phyloP scores from a whole-genome alignment of 2,113 vertebrate genomes.

The Pteropus alecto region DNA sequence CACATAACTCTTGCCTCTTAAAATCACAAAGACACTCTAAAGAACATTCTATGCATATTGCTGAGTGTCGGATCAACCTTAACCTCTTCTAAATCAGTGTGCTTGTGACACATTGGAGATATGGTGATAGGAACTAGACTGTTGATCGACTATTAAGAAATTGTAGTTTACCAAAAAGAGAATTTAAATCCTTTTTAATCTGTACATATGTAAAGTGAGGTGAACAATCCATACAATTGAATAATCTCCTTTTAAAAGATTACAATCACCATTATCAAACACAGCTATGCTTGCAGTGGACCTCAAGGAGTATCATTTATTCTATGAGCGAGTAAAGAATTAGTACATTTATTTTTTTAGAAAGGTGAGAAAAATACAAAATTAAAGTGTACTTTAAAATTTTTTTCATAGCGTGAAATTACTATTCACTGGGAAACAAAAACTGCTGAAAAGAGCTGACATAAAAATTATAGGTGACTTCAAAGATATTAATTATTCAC shows the following conservation, averaged over 20 bases:
- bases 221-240: background rate
- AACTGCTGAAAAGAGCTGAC: slow-evolving; percentile 53
- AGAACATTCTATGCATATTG: background rate
- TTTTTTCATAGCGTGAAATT: slow-evolving; percentile 34
- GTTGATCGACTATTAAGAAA: slow-evolving; percentile 26
- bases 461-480: slow-evolving; percentile 71
- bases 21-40: background rate
- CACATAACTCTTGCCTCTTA: background rate
- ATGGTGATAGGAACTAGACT: background rate
- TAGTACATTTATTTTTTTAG: slow-evolving; percentile 47
- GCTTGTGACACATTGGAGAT: background rate
- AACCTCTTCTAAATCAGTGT: background rate
- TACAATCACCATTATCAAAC: slow-evolving; percentile 48
- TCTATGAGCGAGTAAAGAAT: slow-evolving; percentile 51
- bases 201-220: background rate
- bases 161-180: background rate
- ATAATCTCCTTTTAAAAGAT: slow-evolving; percentile 37
- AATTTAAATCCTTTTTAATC: slow-evolving; percentile 33
- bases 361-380: slow-evolving; percentile 49
- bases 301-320: slow-evolving; percentile 35
- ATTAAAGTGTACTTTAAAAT: slow-evolving; percentile 38
- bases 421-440: slow-evolving; percentile 68
- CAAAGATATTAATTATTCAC: slow-evolving; percentile 58
- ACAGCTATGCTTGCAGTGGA: background rate
- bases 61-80: background rate